Conservation (phyloP, 2,797 vertebrate genomes). For the Myotis myotis region DNA sequence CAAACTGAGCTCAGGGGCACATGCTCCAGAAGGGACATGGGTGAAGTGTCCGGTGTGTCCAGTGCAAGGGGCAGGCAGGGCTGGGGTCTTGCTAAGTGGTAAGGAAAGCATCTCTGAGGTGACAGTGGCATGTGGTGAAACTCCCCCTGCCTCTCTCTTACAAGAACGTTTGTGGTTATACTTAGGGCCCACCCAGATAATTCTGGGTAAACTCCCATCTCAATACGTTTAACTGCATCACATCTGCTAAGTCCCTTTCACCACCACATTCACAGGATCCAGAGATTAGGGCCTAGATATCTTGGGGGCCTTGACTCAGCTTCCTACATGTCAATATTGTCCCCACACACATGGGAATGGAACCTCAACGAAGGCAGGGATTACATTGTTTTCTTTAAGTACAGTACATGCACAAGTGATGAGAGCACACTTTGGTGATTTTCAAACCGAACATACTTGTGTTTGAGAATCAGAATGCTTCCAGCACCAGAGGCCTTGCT, state of each 20-base stretch:
- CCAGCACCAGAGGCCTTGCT: background rate
- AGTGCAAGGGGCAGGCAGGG: rapidly evolving
- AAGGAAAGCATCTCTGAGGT: background rate
- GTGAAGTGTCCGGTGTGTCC: rapidly evolving
- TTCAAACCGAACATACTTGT: background rate
- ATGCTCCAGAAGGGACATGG: rapidly evolving
- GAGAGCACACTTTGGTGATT: background rate
- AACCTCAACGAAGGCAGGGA: background rate
- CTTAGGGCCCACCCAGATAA: background rate
- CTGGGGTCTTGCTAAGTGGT: rapidly evolving
- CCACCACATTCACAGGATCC: background rate
- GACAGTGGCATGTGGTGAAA: background rate
- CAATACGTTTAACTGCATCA: background rate
- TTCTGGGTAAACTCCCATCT: background rate
- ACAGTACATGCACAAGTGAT: too few species aligned
- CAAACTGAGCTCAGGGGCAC: rapidly evolving
- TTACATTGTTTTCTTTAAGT: background rate
- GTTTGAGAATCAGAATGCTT: background rate
- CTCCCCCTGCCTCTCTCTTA: background rate
- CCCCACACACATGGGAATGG: background rate
- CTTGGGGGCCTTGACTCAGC: background rate
- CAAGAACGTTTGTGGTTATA: background rate
- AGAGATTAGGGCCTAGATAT: background rate
- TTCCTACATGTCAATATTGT: background rate
- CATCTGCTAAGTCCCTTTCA: background rate